These are phyloP conservation scores for Danio kyathit DNA, from an alignment of 2,797 vertebrate genomes.

Conservation along the genomic window DNA sequence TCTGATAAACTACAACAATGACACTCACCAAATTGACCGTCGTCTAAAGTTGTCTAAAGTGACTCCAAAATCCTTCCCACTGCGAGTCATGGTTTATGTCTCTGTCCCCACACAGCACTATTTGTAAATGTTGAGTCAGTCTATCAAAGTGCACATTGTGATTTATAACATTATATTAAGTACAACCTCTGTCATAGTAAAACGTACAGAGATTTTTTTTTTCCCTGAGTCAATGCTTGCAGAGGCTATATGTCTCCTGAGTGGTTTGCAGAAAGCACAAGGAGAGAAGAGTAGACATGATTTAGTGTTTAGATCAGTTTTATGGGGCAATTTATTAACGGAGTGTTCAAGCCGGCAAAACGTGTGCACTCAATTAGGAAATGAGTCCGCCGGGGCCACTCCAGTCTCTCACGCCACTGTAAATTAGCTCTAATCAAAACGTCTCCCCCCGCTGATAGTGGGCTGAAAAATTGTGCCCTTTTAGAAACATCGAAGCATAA, in stretches of 20 bases:
- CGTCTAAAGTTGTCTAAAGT: constrained; percentile 4
- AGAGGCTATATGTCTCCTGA: constrained; percentile 25
- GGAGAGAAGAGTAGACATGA: constrained; percentile 68
- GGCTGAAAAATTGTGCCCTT: constrained; percentile 38
- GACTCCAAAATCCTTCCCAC: neutral
- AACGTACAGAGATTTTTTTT: constrained; percentile 28
- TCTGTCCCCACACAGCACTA: constrained; percentile 42
- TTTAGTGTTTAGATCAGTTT: constrained; percentile 75
- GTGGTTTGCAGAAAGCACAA: constrained; percentile 44
- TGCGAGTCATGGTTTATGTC: constrained; percentile 33
- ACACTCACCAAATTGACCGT: constrained; percentile 1
- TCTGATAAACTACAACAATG: constrained; percentile 24
- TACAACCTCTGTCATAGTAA: constrained; percentile 39
- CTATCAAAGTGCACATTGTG: constrained; percentile 8
- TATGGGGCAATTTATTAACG: constrained; percentile 75
- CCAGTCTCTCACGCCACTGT: constrained; percentile 58
- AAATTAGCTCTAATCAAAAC: constrained; percentile 73
- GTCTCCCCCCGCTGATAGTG: constrained; percentile 60
- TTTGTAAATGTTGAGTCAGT: constrained; percentile 24
- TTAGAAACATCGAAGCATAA: constrained; percentile 40
- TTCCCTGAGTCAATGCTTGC: constrained; percentile 46
- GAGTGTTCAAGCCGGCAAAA: constrained; percentile 70
- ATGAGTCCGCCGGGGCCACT: constrained; percentile 70
- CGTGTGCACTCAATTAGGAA: constrained; percentile 77
- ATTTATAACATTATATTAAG: constrained; percentile 41